These are phyloP conservation scores for Drosophila formosana DNA, from an alignment of 2,888 invertebrate species.

Conservation along the genomic window DNA sequence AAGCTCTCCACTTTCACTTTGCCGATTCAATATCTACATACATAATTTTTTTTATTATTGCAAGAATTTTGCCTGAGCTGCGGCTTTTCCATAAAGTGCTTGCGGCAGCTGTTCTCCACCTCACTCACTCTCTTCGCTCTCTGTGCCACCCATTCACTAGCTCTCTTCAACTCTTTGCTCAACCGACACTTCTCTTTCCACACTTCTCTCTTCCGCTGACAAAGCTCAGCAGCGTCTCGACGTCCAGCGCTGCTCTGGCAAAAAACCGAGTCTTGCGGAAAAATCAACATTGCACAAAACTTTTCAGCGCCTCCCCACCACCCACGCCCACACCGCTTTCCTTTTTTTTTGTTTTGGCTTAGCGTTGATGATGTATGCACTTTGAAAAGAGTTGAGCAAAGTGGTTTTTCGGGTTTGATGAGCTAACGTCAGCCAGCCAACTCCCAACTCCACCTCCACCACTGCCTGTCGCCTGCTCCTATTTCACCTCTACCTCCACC, in stretches of 20 bases:
- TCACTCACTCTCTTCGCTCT: conserved; percentile 12
- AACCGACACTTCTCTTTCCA: not conserved
- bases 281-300: conserved; percentile 80
- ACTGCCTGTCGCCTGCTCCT: not conserved
- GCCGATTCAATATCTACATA: conserved; percentile 51
- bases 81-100: conserved; percentile 65
- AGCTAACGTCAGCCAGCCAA: conserved; percentile 69
- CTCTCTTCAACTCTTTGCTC: conserved; percentile 4
- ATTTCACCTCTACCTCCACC: conserved; percentile 6
- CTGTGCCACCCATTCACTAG: conserved; percentile 4
- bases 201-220: not conserved
- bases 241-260: conserved; percentile 56
- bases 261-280: conserved; percentile 78
- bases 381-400: conserved; percentile 79
- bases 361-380: conserved; percentile 78
- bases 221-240: conserved; percentile 26
- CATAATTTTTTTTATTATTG: conserved; percentile 59
- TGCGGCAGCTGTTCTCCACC: conserved; percentile 39
- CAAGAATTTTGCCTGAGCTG: conserved; percentile 65
- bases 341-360: conserved; percentile 72
- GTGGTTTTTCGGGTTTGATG: conserved; percentile 78
- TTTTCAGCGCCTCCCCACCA: conserved; percentile 47
- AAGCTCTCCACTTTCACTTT: conserved; percentile 54
- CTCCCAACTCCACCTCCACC: conserved; percentile 3
- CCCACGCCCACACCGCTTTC: conserved; percentile 13